Evolutionary conservation across 2,113 vertebrate genomes (phyloP).

Genomic region (Lucifuga dentata): DNA sequence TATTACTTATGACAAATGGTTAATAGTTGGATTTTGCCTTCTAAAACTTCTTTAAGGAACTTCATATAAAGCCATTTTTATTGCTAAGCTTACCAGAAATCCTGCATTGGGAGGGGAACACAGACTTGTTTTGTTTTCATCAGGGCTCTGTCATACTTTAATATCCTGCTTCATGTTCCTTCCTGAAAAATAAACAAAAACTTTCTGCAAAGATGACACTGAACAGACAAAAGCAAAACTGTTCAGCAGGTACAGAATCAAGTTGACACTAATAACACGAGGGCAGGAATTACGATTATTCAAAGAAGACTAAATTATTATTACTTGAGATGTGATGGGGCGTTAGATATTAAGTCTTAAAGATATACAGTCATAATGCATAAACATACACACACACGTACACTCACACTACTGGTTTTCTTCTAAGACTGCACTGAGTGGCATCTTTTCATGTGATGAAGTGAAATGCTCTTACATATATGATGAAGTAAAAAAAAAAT

Average conservation of each 20-base stretch:
- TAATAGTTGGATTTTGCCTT: too few relatives aligned
- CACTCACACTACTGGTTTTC: neutral
- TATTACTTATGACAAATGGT: too few relatives aligned
- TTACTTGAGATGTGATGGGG: neutral
- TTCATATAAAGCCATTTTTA: slow-evolving; percentile 23
- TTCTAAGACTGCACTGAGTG: too few relatives aligned
- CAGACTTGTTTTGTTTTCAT: slow-evolving; percentile 46
- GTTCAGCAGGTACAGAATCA: neutral
- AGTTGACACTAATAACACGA: neutral
- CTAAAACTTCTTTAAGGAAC: slow-evolving; percentile 1
- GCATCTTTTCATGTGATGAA: too few relatives aligned
- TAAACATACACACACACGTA: too few relatives aligned
- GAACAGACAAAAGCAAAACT: slow-evolving; percentile 15
- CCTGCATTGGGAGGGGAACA: neutral
- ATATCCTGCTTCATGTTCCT: slow-evolving; percentile 62
- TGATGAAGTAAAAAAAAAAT: too few relatives aligned
- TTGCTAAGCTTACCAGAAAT: slow-evolving; percentile 33
- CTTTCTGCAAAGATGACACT: neutral
- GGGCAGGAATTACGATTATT: neutral
- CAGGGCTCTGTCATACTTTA: slow-evolving; percentile 51
- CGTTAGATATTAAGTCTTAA: neutral
- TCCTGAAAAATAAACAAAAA: slow-evolving; percentile 59
- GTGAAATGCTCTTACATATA: too few relatives aligned
- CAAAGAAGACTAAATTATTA: neutral
- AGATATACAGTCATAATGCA: neutral